Base-by-base conservation (phyloP, 1,140 invertebrate species). In the Pectinophora gossypiella region DNA sequence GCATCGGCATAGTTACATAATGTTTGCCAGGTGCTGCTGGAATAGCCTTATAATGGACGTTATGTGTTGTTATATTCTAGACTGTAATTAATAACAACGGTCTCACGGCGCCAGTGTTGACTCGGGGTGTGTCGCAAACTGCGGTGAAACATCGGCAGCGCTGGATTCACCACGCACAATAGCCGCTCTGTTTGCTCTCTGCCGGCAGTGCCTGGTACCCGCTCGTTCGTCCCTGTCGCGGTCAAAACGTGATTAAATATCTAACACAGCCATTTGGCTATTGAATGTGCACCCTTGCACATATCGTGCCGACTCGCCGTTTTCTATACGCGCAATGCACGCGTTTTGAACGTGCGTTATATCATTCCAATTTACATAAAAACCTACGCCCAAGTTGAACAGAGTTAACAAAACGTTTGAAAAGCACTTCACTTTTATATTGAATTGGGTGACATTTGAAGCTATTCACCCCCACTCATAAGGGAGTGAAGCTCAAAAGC, bases 211-310 rank as follows among this genome's bases (percentile, higher is more conserved):
- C n/a, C 32, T 21, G 44, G 50, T 15, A 40, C 36, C 36, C 12
- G 36, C 36, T 40, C 10, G 16, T 40, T 40, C 15, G 36, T 15
- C 36, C 10, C 15, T 59, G 56, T 61, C 59, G 65, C 74, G 68
- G 72, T 64, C 68, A 63, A 60, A 52, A 61, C 66, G 61, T 72
- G 70, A 74, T 80, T 72, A 76, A 72, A 77, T 70, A 73, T 75
- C 61, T 59, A 71, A 76, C 68, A 40, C 15, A 12, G 15, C 36
- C 27, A n/a, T 32, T 32, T 9, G 27, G 9, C 22, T 23, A 23
- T 23, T 23, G 22, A 23, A 23, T 23, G 4, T 23, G 4, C 22
- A n/a, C n/a, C n/a, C n/a, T n/a, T n/a, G n/a, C n/a, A n/a, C n/a
- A n/a, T n/a, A n/a, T n/a, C n/a, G n/a, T n/a, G n/a, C n/a, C n/a